Base-by-base conservation (phyloP, 2,888 invertebrate genomes). In the Cylloceria caligata region DNA sequence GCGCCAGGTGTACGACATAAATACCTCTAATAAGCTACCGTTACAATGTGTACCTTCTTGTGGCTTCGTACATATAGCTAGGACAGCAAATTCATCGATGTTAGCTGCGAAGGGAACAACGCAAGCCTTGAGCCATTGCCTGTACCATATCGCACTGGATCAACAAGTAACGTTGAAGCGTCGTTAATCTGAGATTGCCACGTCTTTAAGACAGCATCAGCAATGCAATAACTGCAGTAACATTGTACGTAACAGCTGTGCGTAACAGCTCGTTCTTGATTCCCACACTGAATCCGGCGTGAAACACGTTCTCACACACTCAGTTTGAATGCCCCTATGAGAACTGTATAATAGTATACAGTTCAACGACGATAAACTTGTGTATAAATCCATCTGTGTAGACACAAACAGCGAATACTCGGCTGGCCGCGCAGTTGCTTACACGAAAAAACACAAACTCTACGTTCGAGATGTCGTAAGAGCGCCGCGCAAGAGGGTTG, bases 81-180 rank as follows among this genome's bases (percentile, higher is more conserved):
- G 16, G 11, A 62, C 21, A 64, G 64, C 1, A 39, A 13, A 34
- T 60, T 57, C 57, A 21, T 62, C 9, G 55, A 27, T 34, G 34
- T 30, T 6, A 21, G n/a, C 5, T 36, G 5, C 11, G 69, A 69
- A 13, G 16, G 27, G 24, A 11, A 65, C n/a, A 19, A 45, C 24
- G 39, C 3, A 11, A 71, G 71, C 57, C 45, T 60, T 42, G 45
- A 71, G 42, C 42, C 16, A 21, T 9, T 27, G 45, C 19, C 13
- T 45, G 16, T 6, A 6, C 11, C 30, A 30, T 60, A 34, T 60
- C 57, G 60, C 30, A 5, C 45, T 45, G 45, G 57, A 60, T 71
- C 71, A 71, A 71, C 71, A 60, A 71, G 71, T 71, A 71, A 60
- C 57, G 57, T 60, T 60, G 45, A 57, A 45, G 57, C 30, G 27